Conservation (phyloP, 2,113 vertebrate genomes). For the Stegastes partitus region DNA sequence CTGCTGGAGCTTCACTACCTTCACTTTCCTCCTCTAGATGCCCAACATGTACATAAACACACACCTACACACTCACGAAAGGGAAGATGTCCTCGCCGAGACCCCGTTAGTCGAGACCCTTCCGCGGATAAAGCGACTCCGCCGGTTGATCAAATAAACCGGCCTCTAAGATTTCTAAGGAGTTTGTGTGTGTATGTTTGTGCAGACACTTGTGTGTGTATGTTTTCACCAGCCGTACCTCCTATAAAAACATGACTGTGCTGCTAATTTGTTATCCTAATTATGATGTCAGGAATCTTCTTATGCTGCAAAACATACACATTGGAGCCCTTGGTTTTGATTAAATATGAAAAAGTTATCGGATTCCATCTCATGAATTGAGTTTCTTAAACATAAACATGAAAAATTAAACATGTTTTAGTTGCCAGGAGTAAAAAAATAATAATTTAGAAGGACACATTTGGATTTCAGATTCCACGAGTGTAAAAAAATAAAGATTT, state of each 20-base stretch:
- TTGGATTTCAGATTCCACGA: not conserved
- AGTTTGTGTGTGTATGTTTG: conserved; percentile 4
- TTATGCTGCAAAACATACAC: too few relatives aligned
- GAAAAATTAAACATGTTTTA: too few relatives aligned
- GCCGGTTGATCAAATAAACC: conserved; percentile 8
- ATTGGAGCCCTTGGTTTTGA: too few relatives aligned
- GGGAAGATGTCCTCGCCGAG: not conserved
- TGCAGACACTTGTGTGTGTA: not conserved
- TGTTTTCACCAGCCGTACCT: not conserved
- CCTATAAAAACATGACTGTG: not conserved
- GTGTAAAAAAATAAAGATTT: not conserved
- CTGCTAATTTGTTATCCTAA: not conserved
- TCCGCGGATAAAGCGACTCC: conserved; percentile 1
- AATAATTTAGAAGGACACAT: too few relatives aligned
- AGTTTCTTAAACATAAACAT: too few relatives aligned
- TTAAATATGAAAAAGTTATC: too few relatives aligned
- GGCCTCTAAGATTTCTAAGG: not conserved
- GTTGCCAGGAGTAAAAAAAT: too few relatives aligned
- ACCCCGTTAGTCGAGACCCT: not conserved
- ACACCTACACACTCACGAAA: conserved; percentile 23
- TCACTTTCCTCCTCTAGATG: conserved; percentile 46
- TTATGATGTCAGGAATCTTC: not conserved
- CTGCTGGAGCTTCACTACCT: conserved; percentile 57
- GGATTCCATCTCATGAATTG: too few relatives aligned
- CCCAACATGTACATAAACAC: conserved; percentile 37